Conservation (phyloP, 2,113 vertebrate genomes). For the Baryphthengus martii region DNA sequence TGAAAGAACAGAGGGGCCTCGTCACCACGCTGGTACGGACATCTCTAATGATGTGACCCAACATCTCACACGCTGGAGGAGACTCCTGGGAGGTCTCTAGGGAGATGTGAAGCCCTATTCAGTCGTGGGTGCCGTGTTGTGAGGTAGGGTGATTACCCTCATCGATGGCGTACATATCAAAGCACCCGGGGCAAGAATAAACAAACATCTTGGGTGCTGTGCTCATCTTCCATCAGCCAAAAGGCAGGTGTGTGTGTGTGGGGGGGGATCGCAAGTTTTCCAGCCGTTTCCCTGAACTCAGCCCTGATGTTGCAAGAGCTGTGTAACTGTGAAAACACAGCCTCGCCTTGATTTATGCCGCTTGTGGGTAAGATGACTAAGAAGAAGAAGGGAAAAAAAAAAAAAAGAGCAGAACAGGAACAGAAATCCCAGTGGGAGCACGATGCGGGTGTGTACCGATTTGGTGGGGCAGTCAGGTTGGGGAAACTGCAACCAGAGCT, state of each 20-base stretch:
- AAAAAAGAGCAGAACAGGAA: not conserved
- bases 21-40: not conserved
- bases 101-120: not conserved
- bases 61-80: not conserved
- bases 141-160: not conserved
- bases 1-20: not conserved
- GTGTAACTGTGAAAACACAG: conserved; percentile 54
- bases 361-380: conserved; percentile 62
- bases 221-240: not conserved
- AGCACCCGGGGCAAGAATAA: conserved; percentile 48
- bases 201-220: conserved; percentile 48
- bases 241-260: conserved; percentile 38
- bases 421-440: conserved; percentile 35
- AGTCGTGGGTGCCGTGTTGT: not conserved
- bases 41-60: not conserved
- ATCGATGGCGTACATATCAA: conserved; percentile 19
- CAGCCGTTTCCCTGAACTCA: conserved; percentile 38
- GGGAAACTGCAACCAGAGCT: conserved; percentile 14
- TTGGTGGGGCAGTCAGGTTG: conserved; percentile 22
- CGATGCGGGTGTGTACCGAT: not conserved
- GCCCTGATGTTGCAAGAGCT: conserved; percentile 51
- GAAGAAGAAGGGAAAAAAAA: not conserved
- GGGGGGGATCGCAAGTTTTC: not conserved
- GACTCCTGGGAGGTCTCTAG: not conserved
- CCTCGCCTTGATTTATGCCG: conserved; percentile 57